Evolutionary conservation across 2,797 vertebrate genomes (phyloP).

Genomic region (Cryptoprocta ferox): DNA sequence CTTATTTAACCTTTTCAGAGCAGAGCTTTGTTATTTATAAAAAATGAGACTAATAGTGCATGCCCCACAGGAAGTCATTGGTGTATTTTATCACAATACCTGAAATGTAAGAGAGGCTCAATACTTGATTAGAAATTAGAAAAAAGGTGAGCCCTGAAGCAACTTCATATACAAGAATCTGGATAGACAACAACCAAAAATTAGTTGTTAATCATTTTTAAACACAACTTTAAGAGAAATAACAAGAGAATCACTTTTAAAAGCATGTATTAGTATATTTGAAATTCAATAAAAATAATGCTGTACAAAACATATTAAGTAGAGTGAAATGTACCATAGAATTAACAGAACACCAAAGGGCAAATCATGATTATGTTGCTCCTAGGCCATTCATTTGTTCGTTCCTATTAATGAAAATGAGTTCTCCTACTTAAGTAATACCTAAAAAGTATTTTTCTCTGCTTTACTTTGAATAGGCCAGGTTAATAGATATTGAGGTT

Average conservation of each 20-base stretch:
- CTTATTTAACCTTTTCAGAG: constrained; percentile 57
- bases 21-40: constrained; percentile 55
- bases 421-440: neutral
- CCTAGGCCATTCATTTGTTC: neutral
- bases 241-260: constrained; percentile 10
- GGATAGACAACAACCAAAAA: constrained; percentile 16
- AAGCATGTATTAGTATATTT: neutral
- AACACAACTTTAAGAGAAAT: constrained; percentile 44
- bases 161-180: constrained; percentile 18
- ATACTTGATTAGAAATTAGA: constrained; percentile 59
- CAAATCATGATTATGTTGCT: neutral
- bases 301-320: neutral
- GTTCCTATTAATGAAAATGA: neutral
- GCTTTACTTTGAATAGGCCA: constrained; percentile 40
- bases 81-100: constrained; percentile 35
- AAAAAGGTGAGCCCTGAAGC: neutral
- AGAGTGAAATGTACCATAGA: neutral
- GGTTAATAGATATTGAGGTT: neutral
- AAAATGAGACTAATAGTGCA: constrained; percentile 59
- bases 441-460: neutral
- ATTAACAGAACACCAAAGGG: neutral
- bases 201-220: neutral
- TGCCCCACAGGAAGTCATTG: constrained; percentile 13
- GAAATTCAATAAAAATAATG: constrained; percentile 14
- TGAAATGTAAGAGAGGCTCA: constrained; percentile 35